These are phyloP conservation scores for Argyrosomus regius DNA, from an alignment of 2,797 vertebrate species.

Conservation along the genomic window DNA sequence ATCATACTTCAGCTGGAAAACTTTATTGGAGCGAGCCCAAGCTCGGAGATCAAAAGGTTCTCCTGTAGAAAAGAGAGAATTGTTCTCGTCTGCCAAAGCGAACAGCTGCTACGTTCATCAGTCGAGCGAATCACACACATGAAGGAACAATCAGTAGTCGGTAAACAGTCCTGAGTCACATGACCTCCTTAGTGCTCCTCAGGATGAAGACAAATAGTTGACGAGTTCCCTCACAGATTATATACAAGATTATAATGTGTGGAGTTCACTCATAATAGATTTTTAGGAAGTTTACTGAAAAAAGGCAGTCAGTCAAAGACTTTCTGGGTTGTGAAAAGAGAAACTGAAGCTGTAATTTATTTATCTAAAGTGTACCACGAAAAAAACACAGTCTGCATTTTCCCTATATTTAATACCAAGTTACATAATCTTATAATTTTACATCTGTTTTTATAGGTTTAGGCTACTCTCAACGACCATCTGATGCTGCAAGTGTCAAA, in stretches of 20 bases:
- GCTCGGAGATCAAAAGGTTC: constrained; percentile 51
- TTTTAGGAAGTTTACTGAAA: not conserved
- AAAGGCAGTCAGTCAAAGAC: no score
- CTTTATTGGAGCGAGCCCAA: constrained; percentile 28
- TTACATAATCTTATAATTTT: not conserved
- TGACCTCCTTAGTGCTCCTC: constrained; percentile 16
- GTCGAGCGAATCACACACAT: constrained; percentile 35
- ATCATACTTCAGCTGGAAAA: constrained; percentile 54
- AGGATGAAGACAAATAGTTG: constrained; percentile 8
- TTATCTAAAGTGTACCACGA: not conserved
- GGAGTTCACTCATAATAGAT: not conserved
- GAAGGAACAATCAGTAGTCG: constrained; percentile 39
- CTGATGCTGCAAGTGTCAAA: not conserved
- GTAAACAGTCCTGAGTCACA: constrained; percentile 26
- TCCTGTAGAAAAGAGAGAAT: constrained; percentile 28
- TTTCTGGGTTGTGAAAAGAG: no score
- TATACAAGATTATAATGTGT: no score
- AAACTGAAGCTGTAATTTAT: not conserved
- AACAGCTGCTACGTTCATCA: constrained; percentile 67
- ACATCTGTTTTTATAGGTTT: not conserved
- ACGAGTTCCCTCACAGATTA: not conserved
- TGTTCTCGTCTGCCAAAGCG: constrained; percentile 40
- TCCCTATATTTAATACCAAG: not conserved
- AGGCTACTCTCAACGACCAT: not conserved
- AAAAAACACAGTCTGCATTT: not conserved